Evolutionary conservation across 2,888 invertebrate genomes (phyloP).

Genomic region (Drosophila rellima): DNA sequence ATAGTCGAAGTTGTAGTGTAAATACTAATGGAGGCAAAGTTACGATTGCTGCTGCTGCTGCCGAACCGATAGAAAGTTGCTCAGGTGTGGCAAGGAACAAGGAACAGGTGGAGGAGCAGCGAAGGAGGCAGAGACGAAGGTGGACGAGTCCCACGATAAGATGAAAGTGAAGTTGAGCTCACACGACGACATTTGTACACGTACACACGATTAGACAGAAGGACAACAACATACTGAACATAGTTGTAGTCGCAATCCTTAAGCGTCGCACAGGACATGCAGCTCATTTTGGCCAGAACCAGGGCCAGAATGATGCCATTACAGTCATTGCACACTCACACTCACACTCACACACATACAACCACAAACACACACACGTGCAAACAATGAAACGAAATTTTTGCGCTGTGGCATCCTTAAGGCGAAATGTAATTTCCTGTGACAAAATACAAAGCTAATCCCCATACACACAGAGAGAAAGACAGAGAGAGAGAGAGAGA

Average conservation of each 20-base stretch:
- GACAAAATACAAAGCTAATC: slow-evolving; percentile 83
- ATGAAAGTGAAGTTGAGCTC: slow-evolving; percentile 50
- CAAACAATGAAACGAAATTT: slow-evolving; percentile 79
- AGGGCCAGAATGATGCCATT: slow-evolving; percentile 30
- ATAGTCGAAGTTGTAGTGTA: slow-evolving; percentile 59
- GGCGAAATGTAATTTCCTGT: slow-evolving; percentile 83
- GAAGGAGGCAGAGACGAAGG: background rate
- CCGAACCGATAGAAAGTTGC: slow-evolving; percentile 25
- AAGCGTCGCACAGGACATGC: slow-evolving; percentile 61
- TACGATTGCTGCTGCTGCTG: slow-evolving; percentile 50
- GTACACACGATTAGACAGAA: slow-evolving; percentile 75
- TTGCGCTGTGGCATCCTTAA: slow-evolving; percentile 70
- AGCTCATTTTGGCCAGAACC: slow-evolving; percentile 51
- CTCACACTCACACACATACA: slow-evolving; percentile 4
- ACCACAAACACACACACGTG: slow-evolving; percentile 20
- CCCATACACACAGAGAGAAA: slow-evolving; percentile 53
- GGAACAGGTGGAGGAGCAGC: slow-evolving; percentile 10
- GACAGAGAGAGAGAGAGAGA: slow-evolving; percentile 31
- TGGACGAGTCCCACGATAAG: slow-evolving; percentile 1
- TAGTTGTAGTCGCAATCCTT: slow-evolving; percentile 45
- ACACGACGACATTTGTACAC: slow-evolving; percentile 63
- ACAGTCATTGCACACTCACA: slow-evolving; percentile 41
- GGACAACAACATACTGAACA: slow-evolving; percentile 39
- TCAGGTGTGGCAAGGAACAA: slow-evolving; percentile 12
- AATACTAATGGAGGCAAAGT: slow-evolving; percentile 69